Conservation (phyloP, 2,888 invertebrate species). For the Drosophila lacicola region DNA sequence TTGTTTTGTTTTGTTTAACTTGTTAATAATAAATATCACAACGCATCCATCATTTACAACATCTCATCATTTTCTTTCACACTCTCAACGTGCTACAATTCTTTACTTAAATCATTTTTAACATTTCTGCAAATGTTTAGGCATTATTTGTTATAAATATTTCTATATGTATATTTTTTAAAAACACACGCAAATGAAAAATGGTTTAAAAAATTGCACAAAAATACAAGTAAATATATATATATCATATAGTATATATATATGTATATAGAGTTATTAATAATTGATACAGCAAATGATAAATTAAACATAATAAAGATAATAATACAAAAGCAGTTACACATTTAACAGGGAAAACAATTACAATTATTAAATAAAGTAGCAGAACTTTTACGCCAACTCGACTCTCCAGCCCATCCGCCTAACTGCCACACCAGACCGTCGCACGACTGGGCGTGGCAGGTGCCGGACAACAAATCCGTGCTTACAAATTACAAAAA, state of each 20-base stretch:
- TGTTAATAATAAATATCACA: slow-evolving; percentile 85
- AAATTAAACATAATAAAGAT: slow-evolving; percentile 76
- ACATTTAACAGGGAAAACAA: slow-evolving; percentile 67
- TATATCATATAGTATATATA: slow-evolving; percentile 37
- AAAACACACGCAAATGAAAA: slow-evolving; percentile 72
- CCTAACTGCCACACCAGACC: too few species aligned
- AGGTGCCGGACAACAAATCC: background rate
- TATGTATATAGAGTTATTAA: slow-evolving; percentile 37
- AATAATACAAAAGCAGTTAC: slow-evolving; percentile 79
- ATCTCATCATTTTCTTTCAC: slow-evolving; percentile 35
- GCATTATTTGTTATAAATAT: slow-evolving; percentile 40
- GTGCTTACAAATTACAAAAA: slow-evolving; percentile 19
- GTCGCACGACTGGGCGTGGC: slow-evolving; percentile 4
- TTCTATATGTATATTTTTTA: slow-evolving; percentile 61
- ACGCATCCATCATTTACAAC: slow-evolving; percentile 82
- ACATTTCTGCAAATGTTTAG: slow-evolving; percentile 56
- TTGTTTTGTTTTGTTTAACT: slow-evolving; percentile 60
- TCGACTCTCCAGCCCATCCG: too few species aligned
- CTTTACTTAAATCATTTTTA: slow-evolving; percentile 49
- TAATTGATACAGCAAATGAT: slow-evolving; percentile 57
- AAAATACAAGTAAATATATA: slow-evolving; percentile 68
- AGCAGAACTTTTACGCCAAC: slow-evolving; percentile 1
- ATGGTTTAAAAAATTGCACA: slow-evolving; percentile 79
- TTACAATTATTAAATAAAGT: slow-evolving; percentile 60
- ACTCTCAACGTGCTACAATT: slow-evolving; percentile 31